Conservation (phyloP, 1,140 invertebrate genomes). For the Pantala flavescens region DNA sequence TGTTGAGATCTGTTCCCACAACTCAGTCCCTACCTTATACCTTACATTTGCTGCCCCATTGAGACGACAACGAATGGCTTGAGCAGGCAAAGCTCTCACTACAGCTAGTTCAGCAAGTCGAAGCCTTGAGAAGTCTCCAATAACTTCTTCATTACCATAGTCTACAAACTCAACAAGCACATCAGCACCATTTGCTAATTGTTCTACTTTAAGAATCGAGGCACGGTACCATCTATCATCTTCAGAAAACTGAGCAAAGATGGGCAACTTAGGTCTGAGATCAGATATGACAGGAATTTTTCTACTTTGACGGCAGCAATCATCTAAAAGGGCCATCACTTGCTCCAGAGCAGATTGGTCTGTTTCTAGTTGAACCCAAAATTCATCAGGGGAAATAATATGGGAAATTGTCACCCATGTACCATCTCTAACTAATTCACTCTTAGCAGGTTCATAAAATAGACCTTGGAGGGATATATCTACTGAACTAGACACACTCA, state of each 20-base stretch:
- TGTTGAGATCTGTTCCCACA: background rate
- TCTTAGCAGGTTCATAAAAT: background rate
- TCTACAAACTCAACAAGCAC: slow-evolving; percentile 44
- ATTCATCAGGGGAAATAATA: slow-evolving; percentile 45
- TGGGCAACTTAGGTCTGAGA: background rate
- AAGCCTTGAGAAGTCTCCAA: slow-evolving; percentile 31
- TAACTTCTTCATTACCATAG: slow-evolving; percentile 41
- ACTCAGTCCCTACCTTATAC: background rate
- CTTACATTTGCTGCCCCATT: slow-evolving; percentile 22
- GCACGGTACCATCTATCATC: slow-evolving; percentile 55
- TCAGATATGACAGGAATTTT: background rate
- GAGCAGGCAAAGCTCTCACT: slow-evolving; percentile 30
- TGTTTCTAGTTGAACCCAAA: slow-evolving; percentile 52
- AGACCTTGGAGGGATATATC: background rate
- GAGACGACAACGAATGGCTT: slow-evolving; percentile 34
- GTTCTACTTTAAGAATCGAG: slow-evolving; percentile 45
- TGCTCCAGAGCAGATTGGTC: slow-evolving; percentile 41
- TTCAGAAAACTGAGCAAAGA: slow-evolving; percentile 48
- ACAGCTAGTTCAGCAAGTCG: slow-evolving; percentile 30
- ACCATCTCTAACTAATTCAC: background rate
- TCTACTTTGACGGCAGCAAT: background rate
- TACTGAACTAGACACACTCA: background rate
- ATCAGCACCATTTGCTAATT: slow-evolving; percentile 42
- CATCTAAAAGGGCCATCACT: slow-evolving; percentile 29
- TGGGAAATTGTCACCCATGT: slow-evolving; percentile 39